Conservation (phyloP, 1,140 invertebrate genomes). For the Hetaerina americana region DNA sequence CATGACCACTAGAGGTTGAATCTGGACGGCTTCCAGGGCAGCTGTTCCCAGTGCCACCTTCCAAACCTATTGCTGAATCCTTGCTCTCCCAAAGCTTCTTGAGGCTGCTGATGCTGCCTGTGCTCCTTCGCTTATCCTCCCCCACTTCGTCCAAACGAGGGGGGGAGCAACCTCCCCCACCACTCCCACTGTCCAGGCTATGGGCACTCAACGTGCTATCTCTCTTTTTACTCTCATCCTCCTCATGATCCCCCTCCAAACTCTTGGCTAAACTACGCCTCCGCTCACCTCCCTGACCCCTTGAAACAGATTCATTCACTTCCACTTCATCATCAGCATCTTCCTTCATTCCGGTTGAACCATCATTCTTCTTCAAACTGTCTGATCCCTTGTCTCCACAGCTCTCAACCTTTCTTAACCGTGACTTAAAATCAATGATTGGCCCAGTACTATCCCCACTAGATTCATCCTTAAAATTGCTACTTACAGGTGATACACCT, state of each 20-base stretch:
- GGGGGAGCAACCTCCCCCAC: conserved; percentile 38
- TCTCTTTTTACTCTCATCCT: conserved; percentile 20
- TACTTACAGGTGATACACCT: conserved; percentile 30
- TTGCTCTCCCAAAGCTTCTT: conserved; percentile 84
- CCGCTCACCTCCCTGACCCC: conserved; percentile 8
- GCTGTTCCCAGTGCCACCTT: conserved; percentile 14
- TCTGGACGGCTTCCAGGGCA: neutral
- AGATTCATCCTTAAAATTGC: conserved; percentile 27
- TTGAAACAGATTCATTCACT: conserved; percentile 19
- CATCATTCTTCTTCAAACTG: conserved; percentile 9
- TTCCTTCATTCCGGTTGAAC: conserved; percentile 17
- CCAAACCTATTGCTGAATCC: conserved; percentile 32
- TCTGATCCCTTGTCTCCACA: conserved; percentile 15
- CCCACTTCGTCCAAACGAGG: neutral
- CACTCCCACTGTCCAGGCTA: conserved; percentile 22
- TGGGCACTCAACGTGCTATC: conserved; percentile 27
- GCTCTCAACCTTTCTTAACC: conserved; percentile 66
- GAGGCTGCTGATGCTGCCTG: conserved; percentile 81
- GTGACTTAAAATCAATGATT: conserved; percentile 73
- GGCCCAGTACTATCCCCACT: conserved; percentile 30
- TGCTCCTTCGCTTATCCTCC: conserved; percentile 79
- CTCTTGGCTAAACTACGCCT: conserved; percentile 7
- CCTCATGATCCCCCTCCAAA: conserved; percentile 5
- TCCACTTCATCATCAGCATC: conserved; percentile 27
- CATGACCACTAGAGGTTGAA: conserved; percentile 12